Base-by-base conservation (phyloP, 2,888 invertebrate genomes). In the Ommatoiulus sabulosus region DNA sequence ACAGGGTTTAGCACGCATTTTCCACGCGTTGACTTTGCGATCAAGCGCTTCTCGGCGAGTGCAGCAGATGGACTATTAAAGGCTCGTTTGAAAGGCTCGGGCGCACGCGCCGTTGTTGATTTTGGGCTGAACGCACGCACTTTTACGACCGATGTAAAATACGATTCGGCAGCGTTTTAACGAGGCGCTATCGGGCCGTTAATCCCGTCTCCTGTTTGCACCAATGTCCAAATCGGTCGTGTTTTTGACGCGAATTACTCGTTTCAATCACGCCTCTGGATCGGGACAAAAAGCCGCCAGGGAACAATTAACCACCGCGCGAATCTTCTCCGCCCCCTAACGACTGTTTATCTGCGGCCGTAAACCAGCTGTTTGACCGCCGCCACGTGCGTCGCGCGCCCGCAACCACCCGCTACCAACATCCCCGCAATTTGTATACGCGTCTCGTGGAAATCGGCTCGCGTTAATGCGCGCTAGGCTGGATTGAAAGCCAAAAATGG, bases 281-380 rank as follows among this genome's bases (percentile, higher is more conserved):
- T n/a, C n/a, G n/a, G n/a, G n/a, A n/a, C n/a, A n/a, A n/a, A n/a
- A n/a, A n/a, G n/a, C n/a, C n/a, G 48, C 15, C n/a, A 2, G 57
- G 57, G 57, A 57, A 15, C 57, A 57, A 57, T 57, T 57, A 57
- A 57, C 6, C n/a, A 4, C 17, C 57, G 57, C n/a, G 57, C 3
- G 57, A 57, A 57, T 57, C 57, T 17, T 17, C 15, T n/a, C 57
- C 57, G 57, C 57, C 57, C 52, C 57, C 57, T 17, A 20, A 24
- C 84, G 35, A 3, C 84, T 84, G 84, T 84, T 84, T 84, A 84
- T 84, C 84, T 84, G 35, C 3, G 84, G 17, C 84, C 84, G 35
- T 84, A 84, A 84, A 84, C 84, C 84, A 84, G 84, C 35, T 84
- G 84, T 20, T 84, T 84, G 84, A 84, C 84, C 84, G 17, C 84